Evolutionary conservation across 2,888 invertebrate species (phyloP).

Genomic region (Entomobrya multifasciata): DNA sequence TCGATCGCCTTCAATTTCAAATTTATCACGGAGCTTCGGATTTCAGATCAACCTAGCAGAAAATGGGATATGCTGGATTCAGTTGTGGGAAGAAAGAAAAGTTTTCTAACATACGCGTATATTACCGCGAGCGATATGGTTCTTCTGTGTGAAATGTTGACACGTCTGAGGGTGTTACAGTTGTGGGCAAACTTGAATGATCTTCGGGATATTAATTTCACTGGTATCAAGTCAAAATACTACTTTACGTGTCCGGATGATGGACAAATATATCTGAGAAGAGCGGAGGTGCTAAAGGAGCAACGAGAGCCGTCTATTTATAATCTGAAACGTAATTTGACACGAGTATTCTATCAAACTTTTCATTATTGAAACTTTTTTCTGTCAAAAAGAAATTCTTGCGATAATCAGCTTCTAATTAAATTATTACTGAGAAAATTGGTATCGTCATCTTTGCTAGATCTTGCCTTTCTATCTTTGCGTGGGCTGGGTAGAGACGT

Average conservation of each 20-base stretch:
- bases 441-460: constrained; percentile 2
- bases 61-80: constrained; percentile 39
- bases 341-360: too few relatives aligned
- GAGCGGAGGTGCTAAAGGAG: constrained; percentile 30
- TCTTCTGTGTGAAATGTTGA: constrained; percentile 55
- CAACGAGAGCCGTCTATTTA: constrained; percentile 37
- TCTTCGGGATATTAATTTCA: constrained; percentile 73
- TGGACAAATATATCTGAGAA: constrained; percentile 40
- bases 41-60: constrained; percentile 48
- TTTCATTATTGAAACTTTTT: too few relatives aligned
- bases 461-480: constrained; percentile 64
- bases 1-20: constrained; percentile 53
- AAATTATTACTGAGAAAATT: neutral
- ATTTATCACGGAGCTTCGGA: constrained; percentile 52
- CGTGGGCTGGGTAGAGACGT: too few relatives aligned
- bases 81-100: constrained; percentile 43
- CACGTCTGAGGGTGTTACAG: constrained; percentile 54
- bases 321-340: constrained; percentile 51
- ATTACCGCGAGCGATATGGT: constrained; percentile 58
- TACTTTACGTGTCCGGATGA: constrained; percentile 29
- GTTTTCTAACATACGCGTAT: constrained; percentile 51
- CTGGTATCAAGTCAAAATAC: constrained; percentile 60
- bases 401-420: too few relatives aligned
- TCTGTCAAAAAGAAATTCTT: too few relatives aligned
- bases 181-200: constrained; percentile 72